Base-by-base conservation (phyloP, 1,140 invertebrate genomes). In the Episyrphus balteatus region DNA sequence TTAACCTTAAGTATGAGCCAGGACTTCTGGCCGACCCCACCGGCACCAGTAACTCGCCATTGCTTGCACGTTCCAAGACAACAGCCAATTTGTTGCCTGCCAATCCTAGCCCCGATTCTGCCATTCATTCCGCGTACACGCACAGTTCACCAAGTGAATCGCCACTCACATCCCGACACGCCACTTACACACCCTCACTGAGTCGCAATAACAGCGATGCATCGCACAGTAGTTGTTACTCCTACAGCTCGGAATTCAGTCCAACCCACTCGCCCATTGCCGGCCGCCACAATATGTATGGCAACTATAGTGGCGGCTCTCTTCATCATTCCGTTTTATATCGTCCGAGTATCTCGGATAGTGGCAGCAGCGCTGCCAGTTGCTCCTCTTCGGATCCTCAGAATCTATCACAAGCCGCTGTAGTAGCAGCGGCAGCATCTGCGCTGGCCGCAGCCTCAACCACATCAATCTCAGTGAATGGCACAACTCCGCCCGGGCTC, bases 171-270 rank as follows among this genome's bases (percentile, higher is more conserved):
- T 84, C 86, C n/a, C 75, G 87, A 5, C 88, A 90, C 59, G 74
- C 79, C 42, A 75, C 77, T 12, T 75, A 87, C 49, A 91, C 87
- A 19, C 88, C 88, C 15, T 85, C 84, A 12, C 69, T 92, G 52
- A 86, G 85, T 17, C 76, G 89, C 26, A 92, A 91, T 68, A 92
- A 92, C 70, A 90, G 86, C 46, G 89, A 92, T 58, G 89, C 89
- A 1, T 91, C 88, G 38, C 86, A 90, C 60, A 84, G 79, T 47
- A 80, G 78, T 33, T 87, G 84, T 57, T 88, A 88, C 71, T 86
- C 84, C 37, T 84, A 85, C 63, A 76, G 79, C 58, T 72, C 78
- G 10, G 81, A 82, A 51, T 82, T 83, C 48, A 85, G 83, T 57
- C 88, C 88, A 9, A 89, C 86, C 5, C 88, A 92, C 59, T 90